These are phyloP conservation scores for Neelides folsomi DNA, from an alignment of 2,888 invertebrate species.

Conservation along the genomic window DNA sequence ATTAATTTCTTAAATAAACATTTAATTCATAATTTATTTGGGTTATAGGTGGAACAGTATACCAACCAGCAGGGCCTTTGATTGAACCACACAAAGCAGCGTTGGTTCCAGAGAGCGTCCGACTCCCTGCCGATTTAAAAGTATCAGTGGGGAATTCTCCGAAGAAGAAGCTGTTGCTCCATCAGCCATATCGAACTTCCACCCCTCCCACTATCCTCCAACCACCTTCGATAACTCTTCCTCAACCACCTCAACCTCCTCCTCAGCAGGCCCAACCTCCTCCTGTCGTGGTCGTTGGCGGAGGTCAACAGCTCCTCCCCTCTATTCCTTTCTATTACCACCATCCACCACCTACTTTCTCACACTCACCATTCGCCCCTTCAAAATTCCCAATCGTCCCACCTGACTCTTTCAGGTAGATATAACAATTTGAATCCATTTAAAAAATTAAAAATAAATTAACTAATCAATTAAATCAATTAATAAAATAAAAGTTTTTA, in stretches of 20 bases:
- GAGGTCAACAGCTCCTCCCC: background rate
- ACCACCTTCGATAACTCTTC: constrained; percentile 13
- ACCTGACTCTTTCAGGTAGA: constrained; percentile 29
- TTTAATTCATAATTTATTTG: background rate
- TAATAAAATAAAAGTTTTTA: too few species aligned
- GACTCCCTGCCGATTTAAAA: constrained; percentile 32
- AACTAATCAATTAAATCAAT: too few species aligned
- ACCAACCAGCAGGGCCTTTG: constrained; percentile 82
- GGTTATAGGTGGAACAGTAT: constrained; percentile 36
- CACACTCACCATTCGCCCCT: constrained; percentile 29
- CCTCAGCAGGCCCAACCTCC: constrained; percentile 5
- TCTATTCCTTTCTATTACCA: too few species aligned
- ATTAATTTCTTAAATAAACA: too few species aligned
- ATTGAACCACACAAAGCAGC: constrained; percentile 40
- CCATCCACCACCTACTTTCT: too few species aligned
- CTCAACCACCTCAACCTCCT: constrained; percentile 8
- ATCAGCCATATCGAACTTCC: constrained; percentile 30
- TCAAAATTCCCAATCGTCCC: constrained; percentile 30
- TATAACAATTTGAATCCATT: background rate
- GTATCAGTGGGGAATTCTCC: constrained; percentile 6
- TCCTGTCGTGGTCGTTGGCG: background rate
- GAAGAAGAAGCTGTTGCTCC: too few species aligned
- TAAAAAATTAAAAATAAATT: too few species aligned
- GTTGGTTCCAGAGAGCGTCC: constrained; percentile 25
- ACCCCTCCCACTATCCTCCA: constrained; percentile 30